These are phyloP conservation scores for Pandemis corylana DNA, from an alignment of 2,888 invertebrate genomes.

Conservation along the genomic window DNA sequence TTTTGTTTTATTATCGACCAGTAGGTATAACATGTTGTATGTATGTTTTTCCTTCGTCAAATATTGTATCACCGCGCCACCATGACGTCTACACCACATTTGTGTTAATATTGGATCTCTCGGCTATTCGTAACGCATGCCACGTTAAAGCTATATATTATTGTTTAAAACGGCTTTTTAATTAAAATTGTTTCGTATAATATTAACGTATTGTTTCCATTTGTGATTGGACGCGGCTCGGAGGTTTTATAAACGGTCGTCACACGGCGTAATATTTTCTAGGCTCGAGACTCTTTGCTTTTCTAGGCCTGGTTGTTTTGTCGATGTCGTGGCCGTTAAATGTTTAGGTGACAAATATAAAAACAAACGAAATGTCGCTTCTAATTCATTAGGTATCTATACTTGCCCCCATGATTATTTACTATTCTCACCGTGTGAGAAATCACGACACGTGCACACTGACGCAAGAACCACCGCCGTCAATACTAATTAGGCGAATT, in stretches of 20 bases:
- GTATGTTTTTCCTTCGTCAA: slow-evolving; percentile 2
- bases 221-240: slow-evolving; percentile 1
- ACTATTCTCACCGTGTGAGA: background rate
- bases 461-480: slow-evolving; percentile 59
- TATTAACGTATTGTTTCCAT: slow-evolving; percentile 5
- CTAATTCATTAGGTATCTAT: no score
- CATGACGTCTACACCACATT: slow-evolving; percentile 15
- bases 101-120: slow-evolving; percentile 17
- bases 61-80: background rate
- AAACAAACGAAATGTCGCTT: no score
- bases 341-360: no score
- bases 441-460: slow-evolving; percentile 37
- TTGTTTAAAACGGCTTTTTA: slow-evolving; percentile 9
- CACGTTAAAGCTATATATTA: background rate
- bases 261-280: background rate
- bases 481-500: slow-evolving; percentile 71
- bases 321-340: background rate
- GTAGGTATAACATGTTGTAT: background rate
- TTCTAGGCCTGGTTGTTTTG: background rate
- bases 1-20: background rate
- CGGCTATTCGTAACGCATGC: slow-evolving; percentile 10
- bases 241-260: background rate
- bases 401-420: background rate
- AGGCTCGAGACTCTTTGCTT: background rate
- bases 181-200: slow-evolving; percentile 10